These are phyloP conservation scores for honey bee (Apis mellifera) DNA, from an alignment of 1,140 invertebrate genomes.

Conservation along the genomic window DNA sequence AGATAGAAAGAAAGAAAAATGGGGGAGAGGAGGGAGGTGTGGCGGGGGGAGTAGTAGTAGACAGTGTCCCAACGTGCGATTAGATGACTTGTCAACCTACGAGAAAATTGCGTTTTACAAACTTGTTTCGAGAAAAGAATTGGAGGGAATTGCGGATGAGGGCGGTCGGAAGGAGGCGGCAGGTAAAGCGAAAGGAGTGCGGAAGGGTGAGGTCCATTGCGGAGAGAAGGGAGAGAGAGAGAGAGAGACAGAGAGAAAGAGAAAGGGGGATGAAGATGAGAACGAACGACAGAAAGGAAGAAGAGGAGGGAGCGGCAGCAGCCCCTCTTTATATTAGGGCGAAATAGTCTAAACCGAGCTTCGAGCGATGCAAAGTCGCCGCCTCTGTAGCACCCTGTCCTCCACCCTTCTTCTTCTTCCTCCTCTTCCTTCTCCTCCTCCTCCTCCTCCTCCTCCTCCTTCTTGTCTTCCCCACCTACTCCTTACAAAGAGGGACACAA, in stretches of 20 bases:
- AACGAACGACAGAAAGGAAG: conserved; percentile 66
- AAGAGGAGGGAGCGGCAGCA: not conserved
- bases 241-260: too few species aligned
- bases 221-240: conserved; percentile 38
- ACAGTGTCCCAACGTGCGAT: conserved; percentile 68
- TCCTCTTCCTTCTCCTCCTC: too few species aligned
- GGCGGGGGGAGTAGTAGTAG: not conserved
- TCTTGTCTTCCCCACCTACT: conserved; percentile 66
- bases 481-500: conserved; percentile 80
- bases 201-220: conserved; percentile 50
- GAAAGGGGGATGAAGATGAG: conserved; percentile 53
- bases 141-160: conserved; percentile 75
- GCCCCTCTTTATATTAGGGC: conserved; percentile 63
- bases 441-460: conserved; percentile 1
- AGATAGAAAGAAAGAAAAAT: conserved; percentile 31
- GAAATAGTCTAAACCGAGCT: conserved; percentile 69
- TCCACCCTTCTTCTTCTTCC: not conserved
- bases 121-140: conserved; percentile 80
- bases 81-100: conserved; percentile 79
- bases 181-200: conserved; percentile 47
- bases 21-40: not conserved
- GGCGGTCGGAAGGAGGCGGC: conserved; percentile 50
- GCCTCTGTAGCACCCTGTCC: conserved; percentile 51
- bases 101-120: conserved; percentile 80
- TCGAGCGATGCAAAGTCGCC: conserved; percentile 76